Base-by-base conservation (phyloP, 2,888 invertebrate genomes). In the Chalcis sispes region DNA sequence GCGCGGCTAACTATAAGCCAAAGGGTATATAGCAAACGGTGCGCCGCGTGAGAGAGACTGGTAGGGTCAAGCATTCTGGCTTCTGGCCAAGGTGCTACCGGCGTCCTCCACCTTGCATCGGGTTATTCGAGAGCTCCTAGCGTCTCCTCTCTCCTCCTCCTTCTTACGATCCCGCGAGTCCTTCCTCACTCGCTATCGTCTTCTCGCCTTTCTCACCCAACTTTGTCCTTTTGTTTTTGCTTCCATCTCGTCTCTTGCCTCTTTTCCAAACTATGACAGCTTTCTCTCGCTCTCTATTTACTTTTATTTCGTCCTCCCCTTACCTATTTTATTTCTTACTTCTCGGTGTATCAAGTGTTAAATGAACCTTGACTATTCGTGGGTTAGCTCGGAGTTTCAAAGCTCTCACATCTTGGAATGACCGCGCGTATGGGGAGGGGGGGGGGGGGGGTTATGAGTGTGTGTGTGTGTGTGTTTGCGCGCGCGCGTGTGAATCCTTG, bases 41-140 rank as follows among this genome's bases (percentile, higher is more conserved):
- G 40, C 40, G 36, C 48, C n/a, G 2, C 18, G 46, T n/a, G 42
- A 13, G n/a, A 13, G 61, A 18, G 23, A 13, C 13, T 20, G 80
- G 79, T 83, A 82, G 83, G 85, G 84, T 84, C 83, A 83, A 85
- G 81, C 81, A 78, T 79, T 78, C 81, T 82, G 83, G 83, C 82
- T 78, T 77, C 77, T 46, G 70, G 82, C 84, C 83, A 82, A 80
- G 78, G 71, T 79, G 73, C 42, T 71, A 71, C 74, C 78, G 79
- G 80, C 80, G 76, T 79, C 75, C 75, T 73, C 76, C 58, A 48
- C 62, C 72, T 77, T 52, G 36, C 70, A 76, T 72, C 50, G 61
- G 58, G 61, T 65, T 78, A 79, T 80, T 77, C 66, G 77, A 77
- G 72, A 77, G 72, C 78, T 76, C 75, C 69, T 67, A 69, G 58